Base-by-base conservation (phyloP, 2,797 vertebrate genomes). In the Oryzias sinensis region DNA sequence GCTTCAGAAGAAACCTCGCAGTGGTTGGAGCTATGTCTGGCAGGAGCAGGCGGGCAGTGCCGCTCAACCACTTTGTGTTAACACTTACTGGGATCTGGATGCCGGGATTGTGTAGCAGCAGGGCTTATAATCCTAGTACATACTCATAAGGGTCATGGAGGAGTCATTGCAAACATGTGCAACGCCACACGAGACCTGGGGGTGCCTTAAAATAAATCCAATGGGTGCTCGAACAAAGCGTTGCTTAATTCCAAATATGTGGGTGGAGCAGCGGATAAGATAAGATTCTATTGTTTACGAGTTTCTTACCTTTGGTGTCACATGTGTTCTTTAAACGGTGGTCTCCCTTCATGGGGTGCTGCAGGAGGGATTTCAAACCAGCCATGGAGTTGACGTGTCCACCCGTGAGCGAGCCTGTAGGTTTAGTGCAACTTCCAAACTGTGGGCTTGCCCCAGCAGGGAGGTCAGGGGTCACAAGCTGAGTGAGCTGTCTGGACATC, bases 331-430 rank as follows among this genome's bases (percentile, higher is more conserved):
- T 95, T 55, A 91, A 58, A 14, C 91, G 87, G 50, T 92, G 92
- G 50, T 94, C 94, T 52, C 87, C 90, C 80, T 96, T 97, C 82
- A 92, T 88, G 24, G 94, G 93, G 56, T 93, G 93, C 79, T 96
- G 95, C 68, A 96, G 88, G 60, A 95, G 93, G 75, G 92, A 94
- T 62, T 95, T 94, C 25, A 97, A 83, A 63, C 93, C 94, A 4
- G 91, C 87, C 87, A 94, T 90, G n/a, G 93, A 83, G 86, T 76
- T 89, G 62, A 87, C 72, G 54, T 90, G 93, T 56, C 90, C 91
- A 65, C 85, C 88, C 62, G 89, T 91, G 61, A 86, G 83, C 14
- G 87, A 84, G 53, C 85, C 89, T 49, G 82, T 89, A 40, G 89
- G 86, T 72, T 90, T 89, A 49, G 82, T 87, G 43, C 86, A 89